phyloP scores from a whole-genome alignment of 2,888 invertebrate genomes.

The Mesopsocus fuscifrons region DNA sequence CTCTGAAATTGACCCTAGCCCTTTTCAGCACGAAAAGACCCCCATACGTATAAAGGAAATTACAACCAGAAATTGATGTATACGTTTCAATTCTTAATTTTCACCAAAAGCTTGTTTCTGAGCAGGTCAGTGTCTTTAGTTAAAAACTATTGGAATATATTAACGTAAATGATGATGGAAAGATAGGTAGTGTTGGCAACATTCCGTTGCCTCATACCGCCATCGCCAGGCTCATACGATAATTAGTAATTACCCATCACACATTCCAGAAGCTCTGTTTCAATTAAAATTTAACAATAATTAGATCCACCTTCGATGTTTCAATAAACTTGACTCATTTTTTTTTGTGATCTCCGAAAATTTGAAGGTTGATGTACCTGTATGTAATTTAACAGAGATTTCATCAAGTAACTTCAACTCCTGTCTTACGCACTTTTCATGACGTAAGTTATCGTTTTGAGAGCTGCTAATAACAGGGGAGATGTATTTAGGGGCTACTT shows the following conservation, averaged over 20 bases:
- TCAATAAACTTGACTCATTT: constrained; percentile 5
- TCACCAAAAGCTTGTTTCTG: too few relatives aligned
- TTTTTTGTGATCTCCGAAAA: neutral
- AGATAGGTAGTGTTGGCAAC: neutral
- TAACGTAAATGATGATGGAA: neutral
- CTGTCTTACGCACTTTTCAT: neutral
- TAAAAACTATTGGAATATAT: too few relatives aligned
- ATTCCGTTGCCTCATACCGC: too few relatives aligned
- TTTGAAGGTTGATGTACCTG: neutral
- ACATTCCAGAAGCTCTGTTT: constrained; percentile 9
- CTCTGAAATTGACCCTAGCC: too few relatives aligned
- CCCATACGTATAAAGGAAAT: too few relatives aligned
- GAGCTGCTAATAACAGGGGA: neutral
- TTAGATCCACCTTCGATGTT: constrained; percentile 8
- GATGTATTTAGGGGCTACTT: neutral
- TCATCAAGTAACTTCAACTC: neutral
- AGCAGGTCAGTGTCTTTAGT: too few relatives aligned
- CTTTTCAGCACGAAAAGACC: too few relatives aligned
- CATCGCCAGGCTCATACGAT: too few relatives aligned
- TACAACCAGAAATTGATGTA: too few relatives aligned
- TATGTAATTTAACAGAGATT: neutral
- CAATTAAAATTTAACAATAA: constrained; percentile 5
- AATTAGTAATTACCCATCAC: neutral
- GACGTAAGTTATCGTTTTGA: neutral
- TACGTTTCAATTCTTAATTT: too few relatives aligned